Evolutionary conservation across 2,888 invertebrate species (phyloP).

Genomic region (Cantharis lateralis): DNA sequence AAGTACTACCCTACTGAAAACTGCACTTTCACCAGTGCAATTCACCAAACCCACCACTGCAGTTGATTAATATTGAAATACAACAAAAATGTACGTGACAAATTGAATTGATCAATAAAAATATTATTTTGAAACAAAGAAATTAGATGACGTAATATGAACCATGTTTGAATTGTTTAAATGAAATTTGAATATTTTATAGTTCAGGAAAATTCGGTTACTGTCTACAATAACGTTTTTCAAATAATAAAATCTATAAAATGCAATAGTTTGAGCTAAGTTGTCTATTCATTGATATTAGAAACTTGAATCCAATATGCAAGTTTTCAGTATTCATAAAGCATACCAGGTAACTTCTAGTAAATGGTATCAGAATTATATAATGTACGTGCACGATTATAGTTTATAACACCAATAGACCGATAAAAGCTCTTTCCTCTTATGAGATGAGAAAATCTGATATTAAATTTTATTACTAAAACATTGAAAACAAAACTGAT

Average conservation of each 20-base stretch:
- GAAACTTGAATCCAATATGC: conserved; percentile 15
- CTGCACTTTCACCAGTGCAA: too few relatives aligned
- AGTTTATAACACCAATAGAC: conserved; percentile 25
- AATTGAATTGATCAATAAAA: too few relatives aligned
- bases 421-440: neutral
- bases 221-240: neutral
- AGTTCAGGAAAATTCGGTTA: neutral
- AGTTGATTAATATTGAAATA: neutral
- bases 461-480: conserved; percentile 1
- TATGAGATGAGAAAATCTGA: neutral
- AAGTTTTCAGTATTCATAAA: conserved; percentile 34
- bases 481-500: neutral
- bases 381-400: conserved; percentile 39
- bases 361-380: conserved; percentile 36
- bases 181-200: neutral
- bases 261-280: neutral
- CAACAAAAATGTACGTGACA: too few relatives aligned
- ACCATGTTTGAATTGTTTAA: neutral
- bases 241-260: neutral
- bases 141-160: neutral
- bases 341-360: conserved; percentile 35
- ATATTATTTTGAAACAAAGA: neutral
- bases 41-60: too few relatives aligned
- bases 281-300: neutral
- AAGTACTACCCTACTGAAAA: too few relatives aligned